These are phyloP conservation scores for Semaprochilodus insignis DNA, from an alignment of 2,797 vertebrate genomes.

Conservation along the genomic window DNA sequence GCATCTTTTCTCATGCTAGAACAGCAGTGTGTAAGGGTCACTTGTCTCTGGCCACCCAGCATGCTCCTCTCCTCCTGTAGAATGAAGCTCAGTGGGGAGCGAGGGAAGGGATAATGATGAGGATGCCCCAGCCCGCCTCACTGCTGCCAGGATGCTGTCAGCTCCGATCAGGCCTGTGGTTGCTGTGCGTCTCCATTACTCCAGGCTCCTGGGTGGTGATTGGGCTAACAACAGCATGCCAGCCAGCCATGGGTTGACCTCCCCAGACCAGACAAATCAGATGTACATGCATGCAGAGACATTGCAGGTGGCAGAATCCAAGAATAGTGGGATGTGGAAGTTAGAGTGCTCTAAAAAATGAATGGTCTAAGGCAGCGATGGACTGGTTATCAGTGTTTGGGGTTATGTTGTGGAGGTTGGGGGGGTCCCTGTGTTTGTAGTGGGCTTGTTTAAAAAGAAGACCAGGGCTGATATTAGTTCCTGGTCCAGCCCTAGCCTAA, in stretches of 20 bases:
- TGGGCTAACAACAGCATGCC: conserved; percentile 27
- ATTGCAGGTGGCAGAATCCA: conserved; percentile 4
- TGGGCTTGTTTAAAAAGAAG: too few relatives aligned
- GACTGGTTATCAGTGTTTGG: too few relatives aligned
- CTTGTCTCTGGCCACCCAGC: conserved; percentile 43
- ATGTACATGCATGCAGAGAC: conserved; percentile 1
- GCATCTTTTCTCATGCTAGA: conserved; percentile 39
- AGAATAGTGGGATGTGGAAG: neutral
- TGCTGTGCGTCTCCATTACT: conserved; percentile 65
- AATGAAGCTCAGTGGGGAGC: conserved; percentile 26
- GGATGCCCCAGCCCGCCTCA: conserved; percentile 48
- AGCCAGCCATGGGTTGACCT: conserved; percentile 18
- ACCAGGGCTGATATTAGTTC: too few relatives aligned
- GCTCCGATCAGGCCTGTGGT: conserved; percentile 58
- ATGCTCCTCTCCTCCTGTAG: conserved; percentile 34
- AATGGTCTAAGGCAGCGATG: neutral
- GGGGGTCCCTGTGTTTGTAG: too few relatives aligned
- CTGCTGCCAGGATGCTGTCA: conserved; percentile 66
- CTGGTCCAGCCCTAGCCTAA: neutral
- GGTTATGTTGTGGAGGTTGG: too few relatives aligned
- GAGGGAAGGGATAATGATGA: conserved; percentile 58
- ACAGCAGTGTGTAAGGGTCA: conserved; percentile 46
- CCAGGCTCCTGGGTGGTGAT: conserved; percentile 37
- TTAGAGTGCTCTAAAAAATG: neutral
- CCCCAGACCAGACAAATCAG: conserved; percentile 29